Percentiles rank a stretch among this genome's conserved stretches.
phyloP scores from a whole-genome alignment of 1,140 invertebrate species.

The Hycleus cichorii region DNA sequence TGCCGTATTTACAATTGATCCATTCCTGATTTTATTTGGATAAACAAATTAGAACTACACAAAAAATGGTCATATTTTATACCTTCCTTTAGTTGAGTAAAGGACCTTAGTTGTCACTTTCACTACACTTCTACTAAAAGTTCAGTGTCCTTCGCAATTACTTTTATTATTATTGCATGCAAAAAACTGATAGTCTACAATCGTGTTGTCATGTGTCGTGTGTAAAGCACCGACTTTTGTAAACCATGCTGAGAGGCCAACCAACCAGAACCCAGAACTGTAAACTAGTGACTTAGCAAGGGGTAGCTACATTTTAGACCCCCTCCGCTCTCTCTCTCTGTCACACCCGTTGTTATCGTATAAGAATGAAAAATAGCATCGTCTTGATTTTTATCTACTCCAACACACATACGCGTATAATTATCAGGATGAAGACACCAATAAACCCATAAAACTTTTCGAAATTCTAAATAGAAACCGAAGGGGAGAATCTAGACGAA shows the following conservation, averaged over 20 bases:
- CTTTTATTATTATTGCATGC: too few relatives aligned
- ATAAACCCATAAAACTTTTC: constrained; percentile 30
- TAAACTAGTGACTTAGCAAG: constrained; percentile 23
- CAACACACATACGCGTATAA: constrained; percentile 15
- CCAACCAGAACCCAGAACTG: constrained; percentile 31
- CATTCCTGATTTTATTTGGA: too few relatives aligned
- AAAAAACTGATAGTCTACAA: too few relatives aligned
- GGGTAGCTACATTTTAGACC: constrained; percentile 19
- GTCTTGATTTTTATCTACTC: too few relatives aligned
- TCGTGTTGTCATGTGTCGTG: background rate
- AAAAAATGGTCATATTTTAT: background rate
- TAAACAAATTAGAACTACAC: too few relatives aligned
- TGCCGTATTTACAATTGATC: too few relatives aligned
- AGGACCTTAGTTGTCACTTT: constrained; percentile 14
- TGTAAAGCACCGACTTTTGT: too few relatives aligned
- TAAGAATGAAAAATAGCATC: too few relatives aligned
- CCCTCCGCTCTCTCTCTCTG: constrained; percentile 5
- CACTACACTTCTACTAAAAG: constrained; percentile 17
- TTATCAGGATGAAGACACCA: constrained; percentile 28
- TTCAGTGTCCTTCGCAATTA: constrained; percentile 24
- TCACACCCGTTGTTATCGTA: too few relatives aligned
- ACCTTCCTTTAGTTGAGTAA: background rate
- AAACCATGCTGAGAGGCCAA: constrained; percentile 22
- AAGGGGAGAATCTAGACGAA: too few relatives aligned
- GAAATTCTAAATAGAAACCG: constrained; percentile 15